phyloP scores from a whole-genome alignment of 2,113 vertebrate genomes.

The Protomyctophum bolini region DNA sequence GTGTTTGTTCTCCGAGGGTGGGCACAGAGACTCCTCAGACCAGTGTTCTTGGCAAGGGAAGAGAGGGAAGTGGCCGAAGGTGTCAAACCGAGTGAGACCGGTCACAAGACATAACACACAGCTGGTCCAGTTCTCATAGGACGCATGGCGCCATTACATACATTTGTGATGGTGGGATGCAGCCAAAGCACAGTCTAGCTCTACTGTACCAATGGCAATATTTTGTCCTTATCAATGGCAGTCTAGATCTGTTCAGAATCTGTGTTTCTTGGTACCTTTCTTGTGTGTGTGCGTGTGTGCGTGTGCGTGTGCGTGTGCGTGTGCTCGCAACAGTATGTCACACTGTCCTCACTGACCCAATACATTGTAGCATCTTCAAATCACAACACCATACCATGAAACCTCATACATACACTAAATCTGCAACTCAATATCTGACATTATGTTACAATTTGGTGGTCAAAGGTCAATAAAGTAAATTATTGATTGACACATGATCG shows the following conservation, averaged over 20 bases:
- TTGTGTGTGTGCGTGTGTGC: no score
- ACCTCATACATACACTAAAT: no score
- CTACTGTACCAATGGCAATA: constrained; percentile 22
- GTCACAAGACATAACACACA: constrained; percentile 67
- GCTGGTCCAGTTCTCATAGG: constrained; percentile 64
- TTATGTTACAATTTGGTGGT: no score
- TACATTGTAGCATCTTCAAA: no score
- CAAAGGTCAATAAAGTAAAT: no score
- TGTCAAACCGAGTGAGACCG: constrained; percentile 62
- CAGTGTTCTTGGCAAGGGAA: constrained; percentile 66
- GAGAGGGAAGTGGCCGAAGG: constrained; percentile 65
- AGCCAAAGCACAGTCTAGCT: constrained; percentile 32
- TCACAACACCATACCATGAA: no score
- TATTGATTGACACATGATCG: no score
- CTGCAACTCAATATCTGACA: no score
- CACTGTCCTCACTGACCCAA: no score
- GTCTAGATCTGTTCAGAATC: constrained; percentile 16
- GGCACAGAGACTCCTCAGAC: constrained; percentile 65
- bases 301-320: no score
- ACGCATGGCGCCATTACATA: constrained; percentile 70
- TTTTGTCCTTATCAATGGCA: constrained; percentile 14
- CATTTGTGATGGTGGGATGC: constrained; percentile 6
- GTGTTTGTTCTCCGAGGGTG: constrained; percentile 74
- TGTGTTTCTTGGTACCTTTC: no score
- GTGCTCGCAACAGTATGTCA: no score